Evolutionary conservation across 1,140 invertebrate species (phyloP).

Genomic region (Anagrus nilaparvatae): DNA sequence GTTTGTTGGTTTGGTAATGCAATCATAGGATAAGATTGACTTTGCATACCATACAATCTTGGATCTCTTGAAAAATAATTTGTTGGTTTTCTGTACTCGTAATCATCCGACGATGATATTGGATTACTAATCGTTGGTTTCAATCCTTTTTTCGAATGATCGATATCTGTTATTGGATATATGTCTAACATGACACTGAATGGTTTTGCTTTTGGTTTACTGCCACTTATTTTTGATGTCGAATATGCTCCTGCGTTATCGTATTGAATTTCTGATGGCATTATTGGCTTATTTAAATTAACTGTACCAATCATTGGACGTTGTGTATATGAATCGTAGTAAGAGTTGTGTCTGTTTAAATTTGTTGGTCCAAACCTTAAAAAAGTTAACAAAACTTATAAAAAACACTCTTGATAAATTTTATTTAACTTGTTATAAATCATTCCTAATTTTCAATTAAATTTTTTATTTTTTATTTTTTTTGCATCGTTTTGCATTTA

Average conservation of each 20-base stretch:
- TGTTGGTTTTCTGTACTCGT: slow-evolving; percentile 24
- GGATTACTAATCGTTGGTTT: slow-evolving; percentile 15
- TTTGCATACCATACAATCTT: slow-evolving; percentile 16
- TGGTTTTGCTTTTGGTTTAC: slow-evolving; percentile 33
- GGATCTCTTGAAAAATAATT: slow-evolving; percentile 17
- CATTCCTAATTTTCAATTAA: too few species aligned
- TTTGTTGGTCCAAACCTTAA: slow-evolving; percentile 33
- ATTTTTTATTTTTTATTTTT: too few species aligned
- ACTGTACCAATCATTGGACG: too few species aligned
- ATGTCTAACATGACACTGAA: slow-evolving; percentile 43
- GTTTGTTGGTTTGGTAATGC: slow-evolving; percentile 18
- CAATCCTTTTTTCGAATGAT: slow-evolving; percentile 29
- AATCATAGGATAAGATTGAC: slow-evolving; percentile 16
- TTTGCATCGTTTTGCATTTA: too few species aligned
- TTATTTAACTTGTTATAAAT: too few species aligned
- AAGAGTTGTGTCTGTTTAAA: slow-evolving; percentile 28
- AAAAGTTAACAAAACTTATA: too few species aligned
- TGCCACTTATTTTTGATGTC: slow-evolving; percentile 15
- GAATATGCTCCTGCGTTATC: slow-evolving; percentile 21
- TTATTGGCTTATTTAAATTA: slow-evolving; percentile 16
- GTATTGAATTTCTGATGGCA: slow-evolving; percentile 10
- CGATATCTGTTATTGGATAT: slow-evolving; percentile 37
- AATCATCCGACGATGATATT: slow-evolving; percentile 26
- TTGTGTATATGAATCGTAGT: slow-evolving; percentile 24
- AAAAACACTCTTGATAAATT: too few species aligned